Evolutionary conservation across 2,797 vertebrate genomes (phyloP).

Genomic region (Melanotaenia parkinsoni): DNA sequence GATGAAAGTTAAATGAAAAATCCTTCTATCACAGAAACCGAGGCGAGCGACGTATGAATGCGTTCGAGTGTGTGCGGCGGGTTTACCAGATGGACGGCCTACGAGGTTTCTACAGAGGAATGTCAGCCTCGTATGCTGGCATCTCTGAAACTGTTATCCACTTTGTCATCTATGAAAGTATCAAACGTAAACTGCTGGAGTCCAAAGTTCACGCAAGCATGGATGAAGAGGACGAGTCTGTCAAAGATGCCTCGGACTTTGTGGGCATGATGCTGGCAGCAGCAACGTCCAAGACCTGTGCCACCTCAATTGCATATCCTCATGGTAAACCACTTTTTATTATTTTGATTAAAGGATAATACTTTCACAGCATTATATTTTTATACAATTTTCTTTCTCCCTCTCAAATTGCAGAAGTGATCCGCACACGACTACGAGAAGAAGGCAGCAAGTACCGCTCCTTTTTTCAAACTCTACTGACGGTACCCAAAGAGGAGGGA

Average conservation of each 20-base stretch:
- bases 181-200: constrained; percentile 92
- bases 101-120: constrained; percentile 96
- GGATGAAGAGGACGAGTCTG: constrained; percentile 89
- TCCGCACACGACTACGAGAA: constrained; percentile 97
- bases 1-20: neutral
- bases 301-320: constrained; percentile 93
- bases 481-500: constrained; percentile 93
- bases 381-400: neutral
- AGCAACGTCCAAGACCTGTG: constrained; percentile 97
- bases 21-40: constrained; percentile 83
- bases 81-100: constrained; percentile 94
- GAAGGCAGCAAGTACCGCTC: constrained; percentile 97
- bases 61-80: constrained; percentile 91
- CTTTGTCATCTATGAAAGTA: constrained; percentile 99
- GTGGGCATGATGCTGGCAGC: constrained; percentile 98
- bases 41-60: constrained; percentile 92
- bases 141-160: constrained; percentile 99
- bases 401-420: constrained; percentile 86
- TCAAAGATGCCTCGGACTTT: constrained; percentile 94
- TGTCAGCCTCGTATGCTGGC: constrained; percentile 98
- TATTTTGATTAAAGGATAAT: neutral
- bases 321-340: constrained; percentile 60
- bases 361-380: neutral
- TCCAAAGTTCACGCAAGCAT: constrained; percentile 86
- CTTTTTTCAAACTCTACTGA: constrained; percentile 94